Evolutionary conservation across 2,888 invertebrate genomes (phyloP).

Genomic region (Ichneumoninae sp.): DNA sequence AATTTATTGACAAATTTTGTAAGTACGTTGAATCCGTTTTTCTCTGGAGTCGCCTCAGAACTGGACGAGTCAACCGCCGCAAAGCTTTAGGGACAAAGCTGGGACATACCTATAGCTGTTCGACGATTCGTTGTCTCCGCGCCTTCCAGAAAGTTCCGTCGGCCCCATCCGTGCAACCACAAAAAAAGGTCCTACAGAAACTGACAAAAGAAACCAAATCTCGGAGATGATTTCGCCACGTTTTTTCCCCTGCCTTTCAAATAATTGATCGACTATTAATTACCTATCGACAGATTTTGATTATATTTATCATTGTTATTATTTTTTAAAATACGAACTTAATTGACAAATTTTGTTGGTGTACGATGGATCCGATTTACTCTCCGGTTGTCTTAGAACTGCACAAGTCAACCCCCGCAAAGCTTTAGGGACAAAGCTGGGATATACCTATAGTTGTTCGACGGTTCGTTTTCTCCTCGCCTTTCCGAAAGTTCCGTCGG

Average conservation of each 20-base stretch:
- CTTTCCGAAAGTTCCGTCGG: constrained; percentile 41
- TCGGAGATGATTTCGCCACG: not conserved
- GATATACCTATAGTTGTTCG: not conserved
- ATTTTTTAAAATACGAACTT: no score
- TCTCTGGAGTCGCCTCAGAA: not conserved
- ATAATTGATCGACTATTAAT: no score
- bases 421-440: constrained; percentile 3
- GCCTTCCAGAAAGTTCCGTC: constrained; percentile 44
- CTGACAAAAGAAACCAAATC: not conserved
- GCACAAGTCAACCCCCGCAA: not conserved
- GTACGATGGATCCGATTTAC: not conserved
- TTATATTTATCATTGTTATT: no score
- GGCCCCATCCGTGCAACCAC: not conserved
- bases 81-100: constrained; percentile 8
- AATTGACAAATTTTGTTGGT: not conserved
- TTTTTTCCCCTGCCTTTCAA: not conserved
- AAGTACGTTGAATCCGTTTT: not conserved
- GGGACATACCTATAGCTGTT: not conserved
- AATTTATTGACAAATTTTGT: not conserved
- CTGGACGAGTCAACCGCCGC: not conserved
- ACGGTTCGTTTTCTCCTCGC: constrained; percentile 29
- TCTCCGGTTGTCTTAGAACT: not conserved
- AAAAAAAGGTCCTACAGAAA: not conserved
- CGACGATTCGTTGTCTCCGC: constrained; percentile 34
- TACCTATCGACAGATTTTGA: no score